phyloP scores from a whole-genome alignment of 2,797 vertebrate genomes.

The Choloepus didactylus region DNA sequence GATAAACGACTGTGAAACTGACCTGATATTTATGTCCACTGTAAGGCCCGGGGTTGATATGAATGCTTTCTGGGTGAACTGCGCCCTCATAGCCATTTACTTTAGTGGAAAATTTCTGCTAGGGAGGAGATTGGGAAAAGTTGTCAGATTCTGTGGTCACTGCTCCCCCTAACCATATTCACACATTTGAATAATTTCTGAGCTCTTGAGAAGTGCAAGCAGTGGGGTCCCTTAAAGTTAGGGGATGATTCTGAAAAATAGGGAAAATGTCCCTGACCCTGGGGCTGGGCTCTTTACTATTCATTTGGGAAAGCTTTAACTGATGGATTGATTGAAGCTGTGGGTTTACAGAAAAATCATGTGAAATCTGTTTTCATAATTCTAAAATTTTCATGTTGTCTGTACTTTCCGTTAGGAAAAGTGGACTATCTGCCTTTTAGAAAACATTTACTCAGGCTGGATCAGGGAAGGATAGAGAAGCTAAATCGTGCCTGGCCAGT shows the following conservation, averaged over 20 bases:
- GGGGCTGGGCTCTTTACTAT: accelerated
- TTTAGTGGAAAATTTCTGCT: background rate
- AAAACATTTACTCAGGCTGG: accelerated
- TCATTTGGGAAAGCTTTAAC: background rate
- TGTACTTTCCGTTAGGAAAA: accelerated
- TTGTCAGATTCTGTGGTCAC: background rate
- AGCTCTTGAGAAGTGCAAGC: background rate
- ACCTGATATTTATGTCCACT: constrained; percentile 56
- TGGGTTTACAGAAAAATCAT: too few species aligned
- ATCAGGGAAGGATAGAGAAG: constrained; percentile 72
- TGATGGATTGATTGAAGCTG: too few species aligned
- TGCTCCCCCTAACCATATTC: background rate
- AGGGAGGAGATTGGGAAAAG: constrained; percentile 40
- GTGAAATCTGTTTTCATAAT: constrained; percentile 12
- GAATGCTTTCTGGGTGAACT: background rate
- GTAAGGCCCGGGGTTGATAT: background rate
- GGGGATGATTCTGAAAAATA: background rate
- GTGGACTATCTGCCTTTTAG: background rate
- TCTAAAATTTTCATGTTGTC: background rate
- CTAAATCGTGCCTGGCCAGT: constrained; percentile 65
- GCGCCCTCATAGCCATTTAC: background rate
- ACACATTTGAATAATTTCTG: constrained; percentile 61
- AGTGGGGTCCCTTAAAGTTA: background rate
- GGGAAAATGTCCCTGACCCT: accelerated
- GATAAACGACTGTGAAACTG: constrained; percentile 52